Percentiles rank a stretch among this genome's conserved stretches.
phyloP scores from a whole-genome alignment of 2,888 invertebrate species.

The Oxyscelio sp. region DNA sequence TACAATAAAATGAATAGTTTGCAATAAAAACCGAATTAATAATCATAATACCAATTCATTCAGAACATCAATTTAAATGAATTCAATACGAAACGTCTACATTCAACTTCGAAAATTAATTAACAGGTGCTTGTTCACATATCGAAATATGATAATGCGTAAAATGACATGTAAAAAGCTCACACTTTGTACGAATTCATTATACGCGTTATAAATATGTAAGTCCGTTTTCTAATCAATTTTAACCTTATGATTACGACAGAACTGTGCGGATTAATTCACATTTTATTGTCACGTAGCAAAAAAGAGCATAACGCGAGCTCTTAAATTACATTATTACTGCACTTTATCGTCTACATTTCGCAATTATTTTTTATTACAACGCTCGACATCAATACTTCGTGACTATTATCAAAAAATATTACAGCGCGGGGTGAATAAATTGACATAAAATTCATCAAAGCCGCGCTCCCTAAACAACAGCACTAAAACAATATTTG shows the following conservation, averaged over 20 bases:
- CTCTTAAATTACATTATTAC: constrained; percentile 40
- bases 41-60: background rate
- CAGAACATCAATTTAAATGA: background rate
- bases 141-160: background rate
- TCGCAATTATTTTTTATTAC: constrained; percentile 64
- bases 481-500: constrained; percentile 30
- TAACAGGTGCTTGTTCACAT: background rate
- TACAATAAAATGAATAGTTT: no score
- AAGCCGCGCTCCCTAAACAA: constrained; percentile 36
- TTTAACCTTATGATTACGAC: constrained; percentile 2
- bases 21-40: no score
- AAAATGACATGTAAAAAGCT: no score
- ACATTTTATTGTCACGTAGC: constrained; percentile 27
- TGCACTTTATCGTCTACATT: constrained; percentile 38
- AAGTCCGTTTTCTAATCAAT: background rate
- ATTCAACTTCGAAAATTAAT: background rate
- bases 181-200: background rate
- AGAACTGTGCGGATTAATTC: constrained; percentile 23
- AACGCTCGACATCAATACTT: constrained; percentile 38
- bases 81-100: background rate
- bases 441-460: constrained; percentile 55
- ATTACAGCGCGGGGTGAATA: constrained; percentile 51
- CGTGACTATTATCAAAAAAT: constrained; percentile 51
- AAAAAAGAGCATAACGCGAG: constrained; percentile 2
- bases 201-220: background rate